phyloP scores from a whole-genome alignment of 2,888 invertebrate genomes.

The Euproctis similis region DNA sequence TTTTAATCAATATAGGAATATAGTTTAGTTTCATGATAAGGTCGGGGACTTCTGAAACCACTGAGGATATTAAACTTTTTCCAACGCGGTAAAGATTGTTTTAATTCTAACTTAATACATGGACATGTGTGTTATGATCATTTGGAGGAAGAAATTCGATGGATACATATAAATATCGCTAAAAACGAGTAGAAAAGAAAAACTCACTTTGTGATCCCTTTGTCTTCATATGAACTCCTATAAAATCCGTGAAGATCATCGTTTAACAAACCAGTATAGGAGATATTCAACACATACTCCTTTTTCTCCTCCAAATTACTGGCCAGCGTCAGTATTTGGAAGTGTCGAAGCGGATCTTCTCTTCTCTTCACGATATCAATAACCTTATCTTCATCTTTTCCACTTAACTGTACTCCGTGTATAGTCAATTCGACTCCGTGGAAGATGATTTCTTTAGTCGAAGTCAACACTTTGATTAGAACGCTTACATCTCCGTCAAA shows the following conservation, averaged over 20 bases:
- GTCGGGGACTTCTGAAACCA: no score
- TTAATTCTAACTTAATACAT: no score
- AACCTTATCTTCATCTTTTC: conserved; percentile 47
- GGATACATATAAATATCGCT: no score
- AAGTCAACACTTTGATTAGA: conserved; percentile 75
- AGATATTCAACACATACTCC: conserved; percentile 80
- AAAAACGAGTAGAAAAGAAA: no score
- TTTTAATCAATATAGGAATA: no score
- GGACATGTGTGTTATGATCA: no score
- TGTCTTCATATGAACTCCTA: conserved; percentile 84
- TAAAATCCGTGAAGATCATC: conserved; percentile 88
- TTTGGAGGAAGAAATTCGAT: no score
- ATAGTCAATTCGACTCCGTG: conserved; percentile 84
- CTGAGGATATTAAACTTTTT: no score
- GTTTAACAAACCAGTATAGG: conserved; percentile 82
- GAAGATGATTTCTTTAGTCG: conserved; percentile 81
- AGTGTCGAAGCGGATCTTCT: conserved; percentile 79
- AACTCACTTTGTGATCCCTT: conserved; percentile 80
- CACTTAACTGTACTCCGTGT: conserved; percentile 70
- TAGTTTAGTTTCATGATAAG: no score
- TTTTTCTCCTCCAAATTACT: conserved; percentile 74
- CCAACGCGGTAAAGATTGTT: no score
- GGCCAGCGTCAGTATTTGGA: conserved; percentile 79
- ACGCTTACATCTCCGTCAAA: conserved; percentile 83
- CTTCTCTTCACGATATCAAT: conserved; percentile 50